Base-by-base conservation (phyloP, 2,113 vertebrate genomes). In the Cichladusa arquata region DNA sequence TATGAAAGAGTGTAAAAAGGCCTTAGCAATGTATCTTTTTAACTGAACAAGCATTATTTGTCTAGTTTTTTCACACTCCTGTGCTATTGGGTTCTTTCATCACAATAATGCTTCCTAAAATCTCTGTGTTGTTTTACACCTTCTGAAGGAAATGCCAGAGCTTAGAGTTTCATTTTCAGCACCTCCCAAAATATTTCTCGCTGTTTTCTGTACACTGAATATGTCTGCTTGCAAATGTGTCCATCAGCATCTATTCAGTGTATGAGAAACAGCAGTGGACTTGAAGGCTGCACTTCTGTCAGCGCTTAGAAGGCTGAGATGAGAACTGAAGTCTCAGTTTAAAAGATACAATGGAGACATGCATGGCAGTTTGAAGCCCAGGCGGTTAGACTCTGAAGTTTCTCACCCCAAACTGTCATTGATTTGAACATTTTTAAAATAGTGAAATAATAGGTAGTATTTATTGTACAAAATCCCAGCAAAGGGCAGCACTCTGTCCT, bases 101-200 rank as follows among this genome's bases (percentile, higher is more conserved):
- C 71, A 26, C 56, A 67, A 8, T 81, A 90, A 56, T 36, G 31
- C 56, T 92, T 3, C 5, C 58, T 94, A 58, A 83, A 50, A 83
- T 82, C 0, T 0, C n/a, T 42, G 4, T 90, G 60, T 48, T 96
- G 76, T 78, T 93, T 92, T 93, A 34, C 70, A 60, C 67, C 56
- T 90, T 88, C 51, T 60, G 57, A 92, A 88, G 71, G 60, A 94
- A 92, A 90, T 90, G 18, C 56, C 92, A 81, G 64, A 74, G 51
- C 44, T 86, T 81, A 38, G 62, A 80, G 50, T 85, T 91, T 76
- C 10, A 15, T 65, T 95, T 96, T 93, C 90, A 92, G 71, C 90
- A 60, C 79, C 51, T 91, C n/a, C 33, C 4, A 5, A 66, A 71
- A 24, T n/a, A 6, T 13, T 38, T 48, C 19, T 90, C 44, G 15